Conservation (phyloP, 92 coral and sea anemone species). For the Actinostola sp. region DNA sequence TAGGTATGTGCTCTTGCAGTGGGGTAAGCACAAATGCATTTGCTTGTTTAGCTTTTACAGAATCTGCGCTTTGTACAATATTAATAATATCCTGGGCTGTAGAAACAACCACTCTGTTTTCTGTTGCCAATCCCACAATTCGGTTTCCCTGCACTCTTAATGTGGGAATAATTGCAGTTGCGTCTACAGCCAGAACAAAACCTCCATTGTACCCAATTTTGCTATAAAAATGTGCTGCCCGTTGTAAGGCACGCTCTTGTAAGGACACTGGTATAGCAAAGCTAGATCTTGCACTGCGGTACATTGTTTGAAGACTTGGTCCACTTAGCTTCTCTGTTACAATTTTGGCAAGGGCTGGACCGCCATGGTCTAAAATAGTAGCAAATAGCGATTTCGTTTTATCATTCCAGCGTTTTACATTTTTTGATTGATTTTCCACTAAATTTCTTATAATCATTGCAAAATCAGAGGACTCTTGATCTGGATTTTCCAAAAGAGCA, state of each 20-base stretch:
- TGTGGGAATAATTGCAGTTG: conserved; percentile 43
- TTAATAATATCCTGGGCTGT: conserved; percentile 50
- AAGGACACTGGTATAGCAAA: conserved; percentile 21
- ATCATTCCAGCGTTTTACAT: conserved; percentile 43
- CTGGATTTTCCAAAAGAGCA: conserved; percentile 27
- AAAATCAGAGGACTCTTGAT: conserved; percentile 12
- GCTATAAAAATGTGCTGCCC: conserved; percentile 29
- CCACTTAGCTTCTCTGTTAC: conserved; percentile 28
- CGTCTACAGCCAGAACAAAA: conserved; percentile 29
- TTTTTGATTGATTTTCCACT: conserved; percentile 26
- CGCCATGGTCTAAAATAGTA: conserved; percentile 41
- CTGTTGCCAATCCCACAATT: conserved; percentile 41
- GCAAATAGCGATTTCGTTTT: conserved; percentile 50
- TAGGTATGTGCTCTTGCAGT: conserved; percentile 39
- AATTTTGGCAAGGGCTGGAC: conserved; percentile 31
- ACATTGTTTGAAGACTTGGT: conserved; percentile 36
- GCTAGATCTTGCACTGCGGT: conserved; percentile 35
- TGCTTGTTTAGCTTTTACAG: conserved; percentile 50
- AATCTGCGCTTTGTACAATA: conserved; percentile 6
- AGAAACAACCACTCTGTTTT: conserved; percentile 24
- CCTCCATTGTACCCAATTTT: conserved; percentile 37
- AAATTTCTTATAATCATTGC: conserved; percentile 18
- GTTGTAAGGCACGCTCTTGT: conserved; percentile 24
- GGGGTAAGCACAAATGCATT: conserved; percentile 48
- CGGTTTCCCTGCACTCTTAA: conserved; percentile 48